phyloP scores from a whole-genome alignment of 2,113 vertebrate species.

The Neofelis nebulosa region DNA sequence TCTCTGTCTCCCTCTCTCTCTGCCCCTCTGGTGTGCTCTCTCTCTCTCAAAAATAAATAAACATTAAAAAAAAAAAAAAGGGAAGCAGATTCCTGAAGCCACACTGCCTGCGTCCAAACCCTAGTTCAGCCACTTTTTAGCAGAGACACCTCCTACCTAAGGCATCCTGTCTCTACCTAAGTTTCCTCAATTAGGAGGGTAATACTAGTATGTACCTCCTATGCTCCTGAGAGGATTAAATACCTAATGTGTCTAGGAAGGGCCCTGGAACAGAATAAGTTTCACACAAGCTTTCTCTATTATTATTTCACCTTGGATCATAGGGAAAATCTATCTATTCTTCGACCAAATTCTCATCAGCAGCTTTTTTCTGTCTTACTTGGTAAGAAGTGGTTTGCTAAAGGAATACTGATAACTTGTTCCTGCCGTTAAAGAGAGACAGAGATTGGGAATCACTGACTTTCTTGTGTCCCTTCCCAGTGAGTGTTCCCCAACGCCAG shows the following conservation, averaged over 20 bases:
- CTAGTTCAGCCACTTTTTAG: background rate
- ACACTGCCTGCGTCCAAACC: rapidly evolving
- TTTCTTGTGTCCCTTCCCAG: background rate
- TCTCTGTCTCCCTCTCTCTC: no score
- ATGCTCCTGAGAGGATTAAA: background rate
- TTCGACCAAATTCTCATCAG: background rate
- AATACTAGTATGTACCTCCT: background rate
- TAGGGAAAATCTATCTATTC: background rate
- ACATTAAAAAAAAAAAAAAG: background rate
- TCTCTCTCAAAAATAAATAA: no score
- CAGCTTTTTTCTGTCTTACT: background rate
- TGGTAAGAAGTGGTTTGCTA: background rate
- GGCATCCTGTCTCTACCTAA: background rate
- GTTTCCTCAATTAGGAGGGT: background rate
- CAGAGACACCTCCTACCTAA: background rate
- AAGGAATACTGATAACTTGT: background rate
- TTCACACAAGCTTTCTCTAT: background rate
- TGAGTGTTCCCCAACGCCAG: background rate
- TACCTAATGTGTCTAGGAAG: background rate
- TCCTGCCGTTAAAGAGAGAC: background rate
- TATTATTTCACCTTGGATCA: background rate
- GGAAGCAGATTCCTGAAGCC: background rate
- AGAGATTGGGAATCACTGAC: background rate
- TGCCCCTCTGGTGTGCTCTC: no score
- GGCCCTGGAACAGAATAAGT: background rate